phyloP scores from a whole-genome alignment of 2,888 invertebrate species.

The Limnephilus marmoratus region DNA sequence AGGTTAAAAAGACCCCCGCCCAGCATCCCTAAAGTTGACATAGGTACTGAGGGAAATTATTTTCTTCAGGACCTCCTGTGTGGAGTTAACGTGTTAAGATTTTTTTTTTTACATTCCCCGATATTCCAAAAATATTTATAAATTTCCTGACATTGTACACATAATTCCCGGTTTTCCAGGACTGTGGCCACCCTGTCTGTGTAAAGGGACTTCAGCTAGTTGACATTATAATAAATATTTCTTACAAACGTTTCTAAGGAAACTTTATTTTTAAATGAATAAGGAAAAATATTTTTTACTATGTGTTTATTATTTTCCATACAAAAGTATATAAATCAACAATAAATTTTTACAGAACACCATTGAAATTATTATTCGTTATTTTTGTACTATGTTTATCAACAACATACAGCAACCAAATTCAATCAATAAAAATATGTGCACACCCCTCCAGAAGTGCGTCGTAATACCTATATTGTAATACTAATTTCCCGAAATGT shows the following conservation, averaged over 20 bases:
- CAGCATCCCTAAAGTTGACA: no score
- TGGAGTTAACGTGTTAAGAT: no score
- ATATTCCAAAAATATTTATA: no score
- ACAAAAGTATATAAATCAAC: neutral
- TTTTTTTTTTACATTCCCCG: no score
- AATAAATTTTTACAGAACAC: neutral
- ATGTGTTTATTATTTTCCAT: neutral
- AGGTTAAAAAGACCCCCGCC: no score
- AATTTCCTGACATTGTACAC: no score
- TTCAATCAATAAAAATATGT: neutral
- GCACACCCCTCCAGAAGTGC: neutral
- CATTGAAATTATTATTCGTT: neutral
- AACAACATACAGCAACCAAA: neutral
- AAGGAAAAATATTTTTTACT: neutral
- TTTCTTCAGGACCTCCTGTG: no score
- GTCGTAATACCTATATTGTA: neutral
- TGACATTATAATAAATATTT: neutral
- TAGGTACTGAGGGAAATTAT: no score
- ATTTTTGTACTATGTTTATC: neutral
- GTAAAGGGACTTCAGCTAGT: no score
- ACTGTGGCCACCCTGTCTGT: no score
- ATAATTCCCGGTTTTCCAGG: no score
- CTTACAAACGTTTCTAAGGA: neutral
- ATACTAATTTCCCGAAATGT: neutral
- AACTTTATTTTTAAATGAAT: neutral